These are phyloP conservation scores for Morpho achilles DNA, from an alignment of 2,888 invertebrate species.

Conservation along the genomic window DNA sequence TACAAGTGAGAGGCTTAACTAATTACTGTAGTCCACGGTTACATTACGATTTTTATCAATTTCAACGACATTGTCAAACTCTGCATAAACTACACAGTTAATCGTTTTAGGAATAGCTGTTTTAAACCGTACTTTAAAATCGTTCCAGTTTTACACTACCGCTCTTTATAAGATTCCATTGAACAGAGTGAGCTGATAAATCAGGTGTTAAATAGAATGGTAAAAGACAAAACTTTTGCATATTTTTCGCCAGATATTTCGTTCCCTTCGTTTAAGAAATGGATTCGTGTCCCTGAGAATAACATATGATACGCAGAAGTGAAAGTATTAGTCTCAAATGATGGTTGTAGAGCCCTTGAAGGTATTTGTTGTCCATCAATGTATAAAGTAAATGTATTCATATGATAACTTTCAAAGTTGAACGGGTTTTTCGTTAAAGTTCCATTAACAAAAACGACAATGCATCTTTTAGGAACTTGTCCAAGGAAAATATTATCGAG, in stretches of 20 bases:
- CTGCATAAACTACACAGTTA: conserved; percentile 30
- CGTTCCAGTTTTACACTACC: conserved; percentile 30
- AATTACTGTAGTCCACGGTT: conserved; percentile 18
- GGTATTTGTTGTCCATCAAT: conserved; percentile 28
- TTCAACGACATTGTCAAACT: conserved; percentile 32
- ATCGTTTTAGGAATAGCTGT: conserved; percentile 27
- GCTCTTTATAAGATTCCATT: conserved; percentile 31
- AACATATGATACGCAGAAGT: conserved; percentile 25
- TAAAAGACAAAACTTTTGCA: conserved; percentile 29
- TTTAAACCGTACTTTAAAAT: conserved; percentile 31
- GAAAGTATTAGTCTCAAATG: conserved; percentile 13
- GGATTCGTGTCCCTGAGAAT: conserved; percentile 31
- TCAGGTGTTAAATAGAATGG: no score
- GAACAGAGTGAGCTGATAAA: conserved; percentile 13
- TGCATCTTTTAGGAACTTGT: conserved; percentile 26
- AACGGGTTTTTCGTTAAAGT: conserved; percentile 29
- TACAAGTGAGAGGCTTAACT: neutral
- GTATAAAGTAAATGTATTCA: conserved; percentile 29
- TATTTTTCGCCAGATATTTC: conserved; percentile 29
- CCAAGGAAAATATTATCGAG: conserved; percentile 31
- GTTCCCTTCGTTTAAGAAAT: conserved; percentile 32
- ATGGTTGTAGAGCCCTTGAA: conserved; percentile 24
- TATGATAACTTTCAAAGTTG: conserved; percentile 29
- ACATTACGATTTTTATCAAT: conserved; percentile 21
- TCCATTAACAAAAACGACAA: conserved; percentile 29